These are phyloP conservation scores for Netelia virgata DNA, from an alignment of 2,888 invertebrate genomes.

Conservation along the genomic window DNA sequence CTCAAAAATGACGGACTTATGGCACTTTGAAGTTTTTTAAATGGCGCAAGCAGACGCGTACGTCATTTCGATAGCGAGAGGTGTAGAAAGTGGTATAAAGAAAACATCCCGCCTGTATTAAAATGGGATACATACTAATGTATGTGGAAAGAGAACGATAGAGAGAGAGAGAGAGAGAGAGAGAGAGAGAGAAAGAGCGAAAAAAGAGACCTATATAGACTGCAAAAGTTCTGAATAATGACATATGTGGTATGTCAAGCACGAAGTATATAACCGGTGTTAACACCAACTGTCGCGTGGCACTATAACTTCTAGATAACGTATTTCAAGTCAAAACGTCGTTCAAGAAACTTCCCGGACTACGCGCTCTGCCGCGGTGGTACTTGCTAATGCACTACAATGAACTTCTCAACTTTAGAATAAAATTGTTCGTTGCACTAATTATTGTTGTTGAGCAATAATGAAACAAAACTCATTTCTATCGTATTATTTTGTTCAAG, in stretches of 20 bases:
- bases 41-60: too few relatives aligned
- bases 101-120: too few relatives aligned
- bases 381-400: background rate
- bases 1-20: too few relatives aligned
- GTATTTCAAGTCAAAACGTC: slow-evolving; percentile 13
- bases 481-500: too few relatives aligned
- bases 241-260: slow-evolving; percentile 7
- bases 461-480: too few relatives aligned
- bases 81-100: too few relatives aligned
- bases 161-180: too few relatives aligned
- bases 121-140: too few relatives aligned
- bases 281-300: background rate
- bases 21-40: too few relatives aligned
- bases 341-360: background rate
- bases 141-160: too few relatives aligned
- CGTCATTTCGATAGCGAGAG: too few relatives aligned
- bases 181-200: too few relatives aligned
- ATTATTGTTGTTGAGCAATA: background rate
- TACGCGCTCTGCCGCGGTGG: background rate
- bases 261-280: background rate
- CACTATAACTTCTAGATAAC: background rate
- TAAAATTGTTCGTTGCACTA: background rate
- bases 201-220: background rate
- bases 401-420: background rate
- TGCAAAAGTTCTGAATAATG: slow-evolving; percentile 9